Conservation (phyloP, 2,797 vertebrate species). For the Acanthis flammea region DNA sequence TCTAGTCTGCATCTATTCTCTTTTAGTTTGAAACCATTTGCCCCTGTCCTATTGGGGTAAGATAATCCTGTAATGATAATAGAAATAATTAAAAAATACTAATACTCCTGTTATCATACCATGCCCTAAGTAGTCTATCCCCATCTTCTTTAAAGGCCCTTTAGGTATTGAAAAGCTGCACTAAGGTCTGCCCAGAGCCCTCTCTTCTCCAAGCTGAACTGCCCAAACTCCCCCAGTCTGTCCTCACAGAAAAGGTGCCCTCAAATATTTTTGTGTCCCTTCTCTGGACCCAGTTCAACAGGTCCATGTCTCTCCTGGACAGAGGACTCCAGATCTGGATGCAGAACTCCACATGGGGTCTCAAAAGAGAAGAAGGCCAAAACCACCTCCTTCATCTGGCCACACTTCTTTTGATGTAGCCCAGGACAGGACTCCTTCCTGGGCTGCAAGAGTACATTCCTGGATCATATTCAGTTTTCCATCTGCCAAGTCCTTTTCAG, state of each 20-base stretch:
- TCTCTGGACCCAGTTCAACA: not conserved
- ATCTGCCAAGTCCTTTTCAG: not conserved
- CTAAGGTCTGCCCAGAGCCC: not conserved
- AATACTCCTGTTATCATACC: not conserved
- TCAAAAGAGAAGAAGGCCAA: not conserved
- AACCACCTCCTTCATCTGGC: not conserved
- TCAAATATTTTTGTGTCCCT: not conserved
- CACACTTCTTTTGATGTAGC: not conserved
- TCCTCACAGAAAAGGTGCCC: not conserved
- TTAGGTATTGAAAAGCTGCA: not conserved
- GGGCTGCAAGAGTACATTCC: not conserved
- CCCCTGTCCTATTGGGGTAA: accelerated
- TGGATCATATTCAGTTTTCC: not conserved
- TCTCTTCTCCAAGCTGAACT: not conserved
- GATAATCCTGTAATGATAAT: not conserved
- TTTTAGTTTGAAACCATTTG: not conserved
- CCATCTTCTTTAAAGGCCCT: not conserved
- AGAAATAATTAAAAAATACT: not conserved
- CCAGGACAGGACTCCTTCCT: not conserved
- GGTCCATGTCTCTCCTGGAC: not conserved
- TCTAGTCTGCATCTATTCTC: not conserved
- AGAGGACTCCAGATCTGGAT: not conserved
- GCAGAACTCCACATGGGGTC: not conserved
- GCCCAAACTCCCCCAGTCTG: not conserved
- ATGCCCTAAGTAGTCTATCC: not conserved